Percentiles rank a stretch among this genome's conserved stretches.
These are phyloP conservation scores for Manduca sexta DNA, from an alignment of 1,140 invertebrate species.

Conservation along the genomic window DNA sequence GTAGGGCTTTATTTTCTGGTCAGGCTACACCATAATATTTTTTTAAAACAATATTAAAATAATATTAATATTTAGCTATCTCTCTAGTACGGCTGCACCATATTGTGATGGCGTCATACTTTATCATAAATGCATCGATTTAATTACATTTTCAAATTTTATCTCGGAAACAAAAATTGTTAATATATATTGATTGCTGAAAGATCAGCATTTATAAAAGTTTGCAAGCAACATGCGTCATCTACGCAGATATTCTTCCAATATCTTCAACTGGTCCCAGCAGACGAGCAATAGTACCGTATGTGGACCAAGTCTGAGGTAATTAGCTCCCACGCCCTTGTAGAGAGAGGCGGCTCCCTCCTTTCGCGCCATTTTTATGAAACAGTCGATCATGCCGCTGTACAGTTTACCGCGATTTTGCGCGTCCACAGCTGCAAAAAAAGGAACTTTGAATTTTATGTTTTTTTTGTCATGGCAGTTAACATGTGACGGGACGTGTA, in stretches of 20 bases:
- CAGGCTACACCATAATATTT: too few relatives aligned
- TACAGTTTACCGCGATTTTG: conserved; percentile 83
- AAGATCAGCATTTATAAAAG: too few relatives aligned
- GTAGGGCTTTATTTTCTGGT: too few relatives aligned
- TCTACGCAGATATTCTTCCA: conserved; percentile 50
- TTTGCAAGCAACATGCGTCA: conserved; percentile 18
- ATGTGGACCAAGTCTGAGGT: conserved; percentile 89
- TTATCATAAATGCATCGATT: neutral
- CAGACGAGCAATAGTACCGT: conserved; percentile 89
- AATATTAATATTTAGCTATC: too few relatives aligned
- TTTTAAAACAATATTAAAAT: too few relatives aligned
- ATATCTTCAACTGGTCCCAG: conserved; percentile 85
- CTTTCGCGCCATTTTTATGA: conserved; percentile 81
- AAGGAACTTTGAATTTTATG: neutral
- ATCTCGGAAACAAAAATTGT: too few relatives aligned
- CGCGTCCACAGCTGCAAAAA: conserved; percentile 76
- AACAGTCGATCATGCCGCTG: conserved; percentile 84
- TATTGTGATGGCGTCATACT: neutral
- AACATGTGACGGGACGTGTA: too few relatives aligned
- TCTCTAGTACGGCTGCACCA: too few relatives aligned
- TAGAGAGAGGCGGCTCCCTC: conserved; percentile 89
- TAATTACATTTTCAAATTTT: too few relatives aligned
- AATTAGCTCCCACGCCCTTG: conserved; percentile 89
- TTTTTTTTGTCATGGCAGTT: too few relatives aligned
- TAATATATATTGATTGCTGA: too few relatives aligned